Conservation (phyloP, 2,113 vertebrate genomes). For the Xiphophorus hellerii region DNA sequence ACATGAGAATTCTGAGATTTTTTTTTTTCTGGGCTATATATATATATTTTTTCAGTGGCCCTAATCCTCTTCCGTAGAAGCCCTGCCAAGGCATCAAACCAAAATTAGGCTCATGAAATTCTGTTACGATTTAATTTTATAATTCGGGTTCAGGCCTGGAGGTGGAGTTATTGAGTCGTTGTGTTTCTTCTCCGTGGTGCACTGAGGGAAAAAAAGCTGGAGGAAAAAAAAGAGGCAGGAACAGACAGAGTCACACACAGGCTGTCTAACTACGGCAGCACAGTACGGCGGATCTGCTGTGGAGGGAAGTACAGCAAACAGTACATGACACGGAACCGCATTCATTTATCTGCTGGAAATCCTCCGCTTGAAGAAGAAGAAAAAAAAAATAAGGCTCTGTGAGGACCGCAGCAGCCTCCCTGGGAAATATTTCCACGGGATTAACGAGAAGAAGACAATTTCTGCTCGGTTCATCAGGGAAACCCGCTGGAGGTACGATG, state of each 20-base stretch:
- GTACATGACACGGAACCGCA: background rate
- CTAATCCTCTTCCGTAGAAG: no score
- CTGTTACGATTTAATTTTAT: no score
- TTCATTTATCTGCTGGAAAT: slow-evolving; percentile 7
- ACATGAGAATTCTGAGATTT: no score
- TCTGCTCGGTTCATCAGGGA: slow-evolving; percentile 12
- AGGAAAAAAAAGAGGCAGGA: slow-evolving; percentile 37
- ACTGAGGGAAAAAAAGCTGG: background rate
- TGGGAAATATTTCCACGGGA: slow-evolving; percentile 6
- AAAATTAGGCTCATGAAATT: no score
- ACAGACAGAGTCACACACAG: slow-evolving; percentile 29
- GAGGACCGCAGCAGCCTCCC: slow-evolving; percentile 44
- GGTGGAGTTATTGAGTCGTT: background rate
- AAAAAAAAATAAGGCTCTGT: background rate
- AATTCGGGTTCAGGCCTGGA: background rate
- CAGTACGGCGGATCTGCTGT: slow-evolving; percentile 14
- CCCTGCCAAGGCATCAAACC: no score
- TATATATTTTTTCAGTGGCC: no score
- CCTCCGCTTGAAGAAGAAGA: background rate
- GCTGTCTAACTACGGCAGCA: background rate
- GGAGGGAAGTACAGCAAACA: slow-evolving; percentile 4
- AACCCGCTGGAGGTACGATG: background rate
- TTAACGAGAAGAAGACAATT: slow-evolving; percentile 15
- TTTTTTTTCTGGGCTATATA: no score
- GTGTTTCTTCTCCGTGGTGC: background rate